A percentile compares a stretch with the other conserved stretches of the same genome.
Evolutionary conservation across 2,888 invertebrate species (phyloP).

Genomic region (Hecatera dysodea): DNA sequence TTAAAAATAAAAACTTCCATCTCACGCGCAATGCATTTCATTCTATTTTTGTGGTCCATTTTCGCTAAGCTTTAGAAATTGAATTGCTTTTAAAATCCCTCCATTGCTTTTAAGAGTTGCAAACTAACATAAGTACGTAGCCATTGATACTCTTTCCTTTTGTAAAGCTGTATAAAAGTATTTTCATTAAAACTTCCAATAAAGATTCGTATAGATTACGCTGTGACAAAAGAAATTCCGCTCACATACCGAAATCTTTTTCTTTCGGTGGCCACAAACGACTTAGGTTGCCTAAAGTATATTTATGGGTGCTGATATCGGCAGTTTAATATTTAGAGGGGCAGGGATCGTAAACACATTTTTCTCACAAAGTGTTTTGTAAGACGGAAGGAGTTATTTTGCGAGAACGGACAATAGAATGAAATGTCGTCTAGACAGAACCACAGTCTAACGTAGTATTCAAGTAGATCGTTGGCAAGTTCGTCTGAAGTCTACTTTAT

Average conservation of each 20-base stretch:
- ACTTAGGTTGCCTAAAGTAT: slow-evolving; percentile 37
- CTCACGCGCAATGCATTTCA: slow-evolving; percentile 4
- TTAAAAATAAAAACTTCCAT: slow-evolving; percentile 23
- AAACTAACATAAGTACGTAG: slow-evolving; percentile 9
- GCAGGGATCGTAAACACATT: slow-evolving; percentile 42
- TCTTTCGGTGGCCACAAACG: slow-evolving; percentile 38
- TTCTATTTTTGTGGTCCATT: slow-evolving; percentile 4
- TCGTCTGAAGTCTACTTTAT: slow-evolving; percentile 35
- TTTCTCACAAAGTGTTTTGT: slow-evolving; percentile 31
- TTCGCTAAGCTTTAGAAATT: slow-evolving; percentile 6
- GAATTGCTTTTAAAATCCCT: slow-evolving; percentile 25
- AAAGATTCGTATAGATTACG: slow-evolving; percentile 42
- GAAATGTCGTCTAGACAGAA: slow-evolving; percentile 51
- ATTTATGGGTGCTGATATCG: slow-evolving; percentile 45
- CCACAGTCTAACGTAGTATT: slow-evolving; percentile 8
- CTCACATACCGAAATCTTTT: slow-evolving; percentile 48
- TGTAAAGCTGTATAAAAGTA: slow-evolving; percentile 47
- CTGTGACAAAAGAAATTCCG: slow-evolving; percentile 45
- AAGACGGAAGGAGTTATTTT: slow-evolving; percentile 30
- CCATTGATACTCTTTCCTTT: slow-evolving; percentile 15
- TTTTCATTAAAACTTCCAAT: slow-evolving; percentile 58
- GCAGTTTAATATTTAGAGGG: slow-evolving; percentile 33
- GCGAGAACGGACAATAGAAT: slow-evolving; percentile 24
- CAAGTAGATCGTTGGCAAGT: slow-evolving; percentile 24
- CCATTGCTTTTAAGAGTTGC: slow-evolving; percentile 24